A percentile compares a stretch with the other conserved stretches of the same genome.
phyloP scores from a whole-genome alignment of 2,888 invertebrate genomes.

The Seira sanloemensis region DNA sequence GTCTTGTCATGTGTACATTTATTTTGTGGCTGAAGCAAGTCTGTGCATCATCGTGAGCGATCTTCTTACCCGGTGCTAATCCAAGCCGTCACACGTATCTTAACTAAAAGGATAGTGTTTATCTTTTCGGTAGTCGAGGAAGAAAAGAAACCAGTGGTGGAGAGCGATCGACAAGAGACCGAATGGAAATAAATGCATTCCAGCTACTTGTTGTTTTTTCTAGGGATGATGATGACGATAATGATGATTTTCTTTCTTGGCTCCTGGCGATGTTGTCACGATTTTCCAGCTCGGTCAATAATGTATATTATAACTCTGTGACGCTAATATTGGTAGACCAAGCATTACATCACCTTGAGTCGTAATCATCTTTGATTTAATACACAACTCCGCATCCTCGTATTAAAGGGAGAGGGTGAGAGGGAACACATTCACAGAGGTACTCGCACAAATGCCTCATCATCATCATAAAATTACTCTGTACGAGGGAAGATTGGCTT shows the following conservation, averaged over 20 bases:
- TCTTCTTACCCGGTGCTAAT: not conserved
- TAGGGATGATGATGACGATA: conserved; percentile 11
- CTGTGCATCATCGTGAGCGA: conserved; percentile 7
- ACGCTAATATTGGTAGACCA: conserved; percentile 52
- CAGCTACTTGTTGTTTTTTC: conserved; percentile 62
- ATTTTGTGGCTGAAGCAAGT: not conserved
- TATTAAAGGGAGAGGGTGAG: conserved; percentile 46
- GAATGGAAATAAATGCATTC: conserved; percentile 59
- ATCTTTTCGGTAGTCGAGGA: conserved; percentile 47
- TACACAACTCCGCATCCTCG: conserved; percentile 29
- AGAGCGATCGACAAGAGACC: conserved; percentile 55
- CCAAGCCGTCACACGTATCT: not conserved
- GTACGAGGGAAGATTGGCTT: conserved; percentile 22
- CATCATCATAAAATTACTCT: conserved; percentile 30
- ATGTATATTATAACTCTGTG: conserved; percentile 45
- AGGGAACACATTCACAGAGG: conserved; percentile 38
- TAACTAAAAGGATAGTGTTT: conserved; percentile 41
- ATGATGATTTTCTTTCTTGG: conserved; percentile 37
- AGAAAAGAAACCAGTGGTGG: conserved; percentile 48
- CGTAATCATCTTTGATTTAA: conserved; percentile 65
- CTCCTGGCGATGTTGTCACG: conserved; percentile 65
- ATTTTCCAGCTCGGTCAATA: conserved; percentile 47
- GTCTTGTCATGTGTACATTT: not conserved
- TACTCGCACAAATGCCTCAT: conserved; percentile 37
- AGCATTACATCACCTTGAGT: conserved; percentile 62